Evolutionary conservation across 2,888 invertebrate genomes (phyloP).

Genomic region (Diloba caeruleocephala): DNA sequence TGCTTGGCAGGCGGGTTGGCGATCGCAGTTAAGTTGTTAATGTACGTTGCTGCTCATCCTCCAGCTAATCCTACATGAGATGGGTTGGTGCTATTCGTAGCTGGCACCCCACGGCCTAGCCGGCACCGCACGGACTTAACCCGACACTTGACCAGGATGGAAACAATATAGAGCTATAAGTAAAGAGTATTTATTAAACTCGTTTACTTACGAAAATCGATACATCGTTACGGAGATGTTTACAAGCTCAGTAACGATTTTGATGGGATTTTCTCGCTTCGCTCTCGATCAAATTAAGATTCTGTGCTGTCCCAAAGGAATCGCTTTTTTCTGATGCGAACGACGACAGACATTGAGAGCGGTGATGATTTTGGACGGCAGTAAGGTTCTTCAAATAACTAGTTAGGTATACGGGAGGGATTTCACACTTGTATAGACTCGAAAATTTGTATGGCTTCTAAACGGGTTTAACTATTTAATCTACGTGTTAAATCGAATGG

Average conservation of each 20-base stretch:
- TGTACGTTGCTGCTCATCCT: too few relatives aligned
- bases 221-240: conserved; percentile 32
- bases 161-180: too few relatives aligned
- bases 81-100: too few relatives aligned
- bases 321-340: conserved; percentile 18
- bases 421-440: background rate
- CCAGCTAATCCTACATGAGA: too few relatives aligned
- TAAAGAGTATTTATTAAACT: conserved; percentile 9
- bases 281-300: conserved; percentile 35
- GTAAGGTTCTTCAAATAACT: conserved; percentile 26
- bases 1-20: too few relatives aligned
- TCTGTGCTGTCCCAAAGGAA: conserved; percentile 29
- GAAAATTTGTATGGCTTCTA: background rate
- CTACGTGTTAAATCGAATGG: too few relatives aligned
- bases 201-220: conserved; percentile 14
- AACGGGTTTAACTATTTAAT: too few relatives aligned
- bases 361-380: conserved; percentile 22
- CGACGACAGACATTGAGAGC: conserved; percentile 22
- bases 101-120: too few relatives aligned
- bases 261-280: conserved; percentile 21
- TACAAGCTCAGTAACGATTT: conserved; percentile 31
- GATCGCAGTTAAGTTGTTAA: too few relatives aligned
- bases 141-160: too few relatives aligned
- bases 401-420: background rate
- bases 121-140: too few relatives aligned